These are phyloP conservation scores for Drepana arcuata DNA, from an alignment of 1,140 invertebrate genomes.

Conservation along the genomic window DNA sequence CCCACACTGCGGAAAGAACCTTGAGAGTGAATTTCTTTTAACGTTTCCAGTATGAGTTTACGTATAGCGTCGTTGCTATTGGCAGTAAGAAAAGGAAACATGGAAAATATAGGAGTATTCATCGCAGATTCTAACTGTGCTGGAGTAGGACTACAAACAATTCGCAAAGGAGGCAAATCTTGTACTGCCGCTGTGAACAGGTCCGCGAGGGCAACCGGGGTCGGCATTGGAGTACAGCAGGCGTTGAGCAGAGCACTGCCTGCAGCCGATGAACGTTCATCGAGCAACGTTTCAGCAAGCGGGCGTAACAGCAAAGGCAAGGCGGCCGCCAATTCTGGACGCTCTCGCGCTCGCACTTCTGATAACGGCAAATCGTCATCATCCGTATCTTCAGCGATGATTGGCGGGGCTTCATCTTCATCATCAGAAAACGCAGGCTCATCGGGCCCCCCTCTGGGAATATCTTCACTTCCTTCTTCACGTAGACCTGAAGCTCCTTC, in stretches of 20 bases:
- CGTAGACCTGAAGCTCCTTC: constrained; percentile 55
- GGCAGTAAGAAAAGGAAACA: constrained; percentile 57
- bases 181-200: constrained; percentile 54
- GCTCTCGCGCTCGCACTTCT: constrained; percentile 73
- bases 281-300: constrained; percentile 75
- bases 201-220: constrained; percentile 56
- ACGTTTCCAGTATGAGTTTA: constrained; percentile 80
- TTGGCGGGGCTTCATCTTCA: constrained; percentile 77
- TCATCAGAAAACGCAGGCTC: constrained; percentile 88
- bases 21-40: constrained; percentile 81
- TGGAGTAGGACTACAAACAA: constrained; percentile 40
- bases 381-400: constrained; percentile 84
- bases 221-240: constrained; percentile 71
- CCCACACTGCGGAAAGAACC: constrained; percentile 81
- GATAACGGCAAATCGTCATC: constrained; percentile 89
- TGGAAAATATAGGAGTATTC: constrained; percentile 53
- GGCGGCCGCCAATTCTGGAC: constrained; percentile 66
- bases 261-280: constrained; percentile 52
- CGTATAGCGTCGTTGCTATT: constrained; percentile 76
- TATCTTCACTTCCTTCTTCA: constrained; percentile 71
- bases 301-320: constrained; percentile 76
- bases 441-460: constrained; percentile 52
- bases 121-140: constrained; percentile 44
- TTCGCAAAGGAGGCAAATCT: constrained; percentile 45
- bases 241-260: constrained; percentile 75